Percentiles rank a stretch among this genome's conserved stretches.
phyloP scores from a whole-genome alignment of 2,113 vertebrate species.

The Cheirogaleus medius region DNA sequence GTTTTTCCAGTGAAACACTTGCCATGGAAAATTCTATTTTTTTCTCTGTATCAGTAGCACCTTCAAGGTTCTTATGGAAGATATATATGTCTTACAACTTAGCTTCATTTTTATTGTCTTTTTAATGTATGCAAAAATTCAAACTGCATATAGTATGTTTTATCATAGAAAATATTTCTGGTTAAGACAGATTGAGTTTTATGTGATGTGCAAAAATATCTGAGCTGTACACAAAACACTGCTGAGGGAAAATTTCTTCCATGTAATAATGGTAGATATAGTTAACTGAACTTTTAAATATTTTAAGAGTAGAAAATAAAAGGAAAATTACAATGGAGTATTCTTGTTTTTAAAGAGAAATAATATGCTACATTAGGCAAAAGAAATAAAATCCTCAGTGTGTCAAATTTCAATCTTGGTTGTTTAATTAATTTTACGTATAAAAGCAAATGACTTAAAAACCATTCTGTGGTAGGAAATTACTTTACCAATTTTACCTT shows the following conservation, averaged over 20 bases:
- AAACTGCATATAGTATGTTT: neutral
- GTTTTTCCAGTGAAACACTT: neutral
- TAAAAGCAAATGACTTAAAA: slow-evolving; percentile 28
- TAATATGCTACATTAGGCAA: slow-evolving; percentile 48
- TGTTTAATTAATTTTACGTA: slow-evolving; percentile 42
- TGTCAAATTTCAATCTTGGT: slow-evolving; percentile 30
- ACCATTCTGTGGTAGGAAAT: neutral
- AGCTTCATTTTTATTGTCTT: neutral
- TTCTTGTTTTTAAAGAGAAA: slow-evolving; percentile 15
- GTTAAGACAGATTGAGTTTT: slow-evolving; percentile 23
- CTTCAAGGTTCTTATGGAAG: neutral
- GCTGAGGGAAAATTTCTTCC: neutral
- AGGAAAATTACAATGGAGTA: slow-evolving; percentile 10
- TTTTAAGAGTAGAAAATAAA: slow-evolving; percentile 34
- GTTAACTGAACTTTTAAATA: slow-evolving; percentile 50
- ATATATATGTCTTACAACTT: neutral
- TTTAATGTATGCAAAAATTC: slow-evolving; percentile 54
- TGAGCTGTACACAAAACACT: slow-evolving; percentile 23
- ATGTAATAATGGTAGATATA: neutral
- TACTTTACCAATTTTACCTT: neutral
- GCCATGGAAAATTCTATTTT: neutral
- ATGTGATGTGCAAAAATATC: neutral
- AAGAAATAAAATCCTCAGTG: slow-evolving; percentile 11
- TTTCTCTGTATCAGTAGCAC: neutral
- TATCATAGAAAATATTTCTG: neutral